A percentile compares a stretch with the other conserved stretches of the same genome.
These are phyloP conservation scores for Nephotettix cincticeps DNA, from an alignment of 1,140 invertebrate genomes.

Conservation along the genomic window DNA sequence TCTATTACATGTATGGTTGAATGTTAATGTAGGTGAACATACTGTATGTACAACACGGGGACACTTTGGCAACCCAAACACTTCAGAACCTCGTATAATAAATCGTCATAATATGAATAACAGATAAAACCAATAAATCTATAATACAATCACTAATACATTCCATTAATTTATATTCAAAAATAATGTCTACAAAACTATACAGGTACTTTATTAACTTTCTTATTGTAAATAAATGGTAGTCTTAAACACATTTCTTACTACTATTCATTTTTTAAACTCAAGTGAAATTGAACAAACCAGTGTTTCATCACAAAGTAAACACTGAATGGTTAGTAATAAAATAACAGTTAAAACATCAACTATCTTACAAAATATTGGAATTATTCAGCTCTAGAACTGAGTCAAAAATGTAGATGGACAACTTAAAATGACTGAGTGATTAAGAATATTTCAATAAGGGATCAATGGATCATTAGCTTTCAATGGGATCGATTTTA, in stretches of 20 bases:
- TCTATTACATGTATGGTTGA: no score
- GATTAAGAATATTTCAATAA: no score
- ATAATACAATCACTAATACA: not conserved
- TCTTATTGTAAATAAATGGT: not conserved
- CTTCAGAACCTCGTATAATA: not conserved
- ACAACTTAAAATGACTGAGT: no score
- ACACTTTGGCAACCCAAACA: not conserved
- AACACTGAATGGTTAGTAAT: not conserved
- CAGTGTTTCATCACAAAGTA: not conserved
- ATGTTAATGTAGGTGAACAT: not conserved
- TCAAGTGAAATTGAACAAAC: not conserved
- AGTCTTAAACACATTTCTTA: not conserved
- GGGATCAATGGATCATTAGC: no score
- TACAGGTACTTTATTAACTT: not conserved
- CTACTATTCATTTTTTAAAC: not conserved
- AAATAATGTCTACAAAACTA: constrained; percentile 6
- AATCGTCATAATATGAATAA: not conserved
- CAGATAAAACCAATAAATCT: not conserved
- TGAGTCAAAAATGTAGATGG: not conserved
- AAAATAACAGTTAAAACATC: not conserved
- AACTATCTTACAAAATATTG: not conserved
- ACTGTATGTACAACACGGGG: not conserved
- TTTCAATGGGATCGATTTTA: no score
- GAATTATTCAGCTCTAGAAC: not conserved
- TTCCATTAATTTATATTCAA: not conserved